Evolutionary conservation across 2,797 vertebrate species (phyloP).

Genomic region (Helarctos malayanus): DNA sequence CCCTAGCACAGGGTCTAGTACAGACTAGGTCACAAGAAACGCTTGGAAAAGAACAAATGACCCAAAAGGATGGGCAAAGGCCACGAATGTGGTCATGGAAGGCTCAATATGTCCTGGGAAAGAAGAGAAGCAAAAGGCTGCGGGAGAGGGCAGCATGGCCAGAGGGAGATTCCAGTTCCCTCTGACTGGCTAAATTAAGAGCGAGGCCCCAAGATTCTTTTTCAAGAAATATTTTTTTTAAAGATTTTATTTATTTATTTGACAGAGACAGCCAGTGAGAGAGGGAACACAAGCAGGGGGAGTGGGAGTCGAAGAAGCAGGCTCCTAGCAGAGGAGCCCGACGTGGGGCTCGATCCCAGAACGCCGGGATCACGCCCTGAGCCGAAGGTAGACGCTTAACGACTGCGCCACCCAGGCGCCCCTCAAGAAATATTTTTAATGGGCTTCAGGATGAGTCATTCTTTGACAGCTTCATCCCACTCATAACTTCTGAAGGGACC

Average conservation of each 20-base stretch:
- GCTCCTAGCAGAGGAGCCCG: too few relatives aligned
- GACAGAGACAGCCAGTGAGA: too few relatives aligned
- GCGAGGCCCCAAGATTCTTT: background rate
- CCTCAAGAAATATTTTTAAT: conserved; percentile 45
- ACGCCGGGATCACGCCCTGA: too few relatives aligned
- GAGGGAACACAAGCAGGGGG: too few relatives aligned
- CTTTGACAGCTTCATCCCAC: background rate
- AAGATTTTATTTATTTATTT: too few relatives aligned
- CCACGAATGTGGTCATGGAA: background rate
- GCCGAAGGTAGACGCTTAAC: too few relatives aligned
- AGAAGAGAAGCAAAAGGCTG: background rate
- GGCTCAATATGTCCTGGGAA: background rate
- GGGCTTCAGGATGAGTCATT: conserved; percentile 16
- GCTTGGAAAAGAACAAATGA: background rate
- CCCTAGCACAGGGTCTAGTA: background rate
- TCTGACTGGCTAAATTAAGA: conserved; percentile 17
- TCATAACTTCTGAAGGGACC: background rate
- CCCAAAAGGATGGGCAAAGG: background rate
- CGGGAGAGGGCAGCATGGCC: background rate
- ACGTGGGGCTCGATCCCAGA: too few relatives aligned
- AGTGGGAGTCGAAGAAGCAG: too few relatives aligned
- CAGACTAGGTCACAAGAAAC: background rate
- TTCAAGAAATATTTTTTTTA: conserved; percentile 31
- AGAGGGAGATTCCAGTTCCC: background rate
- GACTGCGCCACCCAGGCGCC: too few relatives aligned